Evolutionary conservation across 2,113 vertebrate genomes (phyloP).

Genomic region (Gila orcuttii): DNA sequence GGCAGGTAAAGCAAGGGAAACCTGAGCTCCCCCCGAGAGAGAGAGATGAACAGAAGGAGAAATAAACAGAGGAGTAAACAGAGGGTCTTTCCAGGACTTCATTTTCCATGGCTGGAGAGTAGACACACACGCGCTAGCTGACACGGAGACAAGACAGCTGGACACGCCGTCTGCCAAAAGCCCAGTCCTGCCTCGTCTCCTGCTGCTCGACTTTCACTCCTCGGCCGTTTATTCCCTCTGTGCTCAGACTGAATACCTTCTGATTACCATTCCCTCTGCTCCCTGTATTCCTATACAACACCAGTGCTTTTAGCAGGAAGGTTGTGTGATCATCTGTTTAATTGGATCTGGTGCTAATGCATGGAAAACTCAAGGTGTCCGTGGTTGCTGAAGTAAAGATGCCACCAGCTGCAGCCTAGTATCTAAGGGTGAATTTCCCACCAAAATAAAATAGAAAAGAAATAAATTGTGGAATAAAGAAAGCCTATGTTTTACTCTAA

Average conservation of each 20-base stretch:
- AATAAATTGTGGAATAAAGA: background rate
- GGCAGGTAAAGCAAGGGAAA: constrained; percentile 63
- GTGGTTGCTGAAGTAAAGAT: background rate
- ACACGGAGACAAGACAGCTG: constrained; percentile 62
- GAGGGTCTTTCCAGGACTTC: constrained; percentile 47
- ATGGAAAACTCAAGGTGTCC: constrained; percentile 6
- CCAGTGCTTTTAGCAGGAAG: background rate
- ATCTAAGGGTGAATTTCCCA: background rate
- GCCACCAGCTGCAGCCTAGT: background rate
- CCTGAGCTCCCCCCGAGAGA: constrained; percentile 55
- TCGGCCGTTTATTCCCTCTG: constrained; percentile 38
- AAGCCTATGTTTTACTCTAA: background rate
- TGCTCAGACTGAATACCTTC: constrained; percentile 28
- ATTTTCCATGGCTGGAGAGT: constrained; percentile 39
- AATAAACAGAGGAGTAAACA: constrained; percentile 56
- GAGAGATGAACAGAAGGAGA: constrained; percentile 61
- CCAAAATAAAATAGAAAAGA: constrained; percentile 34
- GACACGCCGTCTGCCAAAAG: constrained; percentile 53
- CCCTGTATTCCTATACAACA: constrained; percentile 35
- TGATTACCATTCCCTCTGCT: constrained; percentile 37
- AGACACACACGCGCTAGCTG: constrained; percentile 50
- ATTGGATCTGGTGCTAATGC: constrained; percentile 5
- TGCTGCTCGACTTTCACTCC: constrained; percentile 56
- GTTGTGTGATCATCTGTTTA: constrained; percentile 19
- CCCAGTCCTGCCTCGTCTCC: constrained; percentile 42